These are phyloP conservation scores for Microcebus tavaratra DNA, from an alignment of 2,113 vertebrate species.

Conservation along the genomic window DNA sequence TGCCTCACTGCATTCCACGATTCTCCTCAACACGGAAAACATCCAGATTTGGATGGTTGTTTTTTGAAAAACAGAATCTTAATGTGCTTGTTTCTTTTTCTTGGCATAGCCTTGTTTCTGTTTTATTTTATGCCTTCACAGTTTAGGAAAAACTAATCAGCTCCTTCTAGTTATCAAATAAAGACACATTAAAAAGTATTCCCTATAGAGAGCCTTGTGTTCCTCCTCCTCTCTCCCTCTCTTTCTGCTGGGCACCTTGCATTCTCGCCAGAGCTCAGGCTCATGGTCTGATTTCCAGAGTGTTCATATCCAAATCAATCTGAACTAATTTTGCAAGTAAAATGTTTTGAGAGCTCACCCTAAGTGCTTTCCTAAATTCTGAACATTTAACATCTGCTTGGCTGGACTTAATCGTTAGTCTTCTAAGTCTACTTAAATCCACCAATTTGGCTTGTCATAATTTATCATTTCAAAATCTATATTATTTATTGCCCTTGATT, in stretches of 20 bases:
- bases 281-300: constrained; percentile 33
- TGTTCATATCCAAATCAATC: constrained; percentile 67
- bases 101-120: neutral
- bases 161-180: neutral
- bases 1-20: neutral
- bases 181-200: neutral
- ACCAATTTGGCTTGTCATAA: constrained; percentile 56
- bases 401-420: constrained; percentile 33
- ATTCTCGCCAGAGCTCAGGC: neutral
- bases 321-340: constrained; percentile 73
- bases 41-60: neutral
- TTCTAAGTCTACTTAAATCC: constrained; percentile 19
- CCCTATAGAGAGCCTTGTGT: neutral
- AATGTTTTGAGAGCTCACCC: constrained; percentile 58
- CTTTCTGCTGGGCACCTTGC: neutral
- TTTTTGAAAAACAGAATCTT: neutral
- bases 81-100: neutral
- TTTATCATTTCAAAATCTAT: constrained; percentile 57
- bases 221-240: neutral
- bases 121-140: constrained; percentile 14
- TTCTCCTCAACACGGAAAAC: neutral
- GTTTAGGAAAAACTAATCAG: constrained; percentile 2
- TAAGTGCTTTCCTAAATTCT: constrained; percentile 66
- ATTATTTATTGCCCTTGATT: constrained; percentile 66
- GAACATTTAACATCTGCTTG: constrained; percentile 71